Conservation (phyloP, 2,113 vertebrate species). For the Progne subis region DNA sequence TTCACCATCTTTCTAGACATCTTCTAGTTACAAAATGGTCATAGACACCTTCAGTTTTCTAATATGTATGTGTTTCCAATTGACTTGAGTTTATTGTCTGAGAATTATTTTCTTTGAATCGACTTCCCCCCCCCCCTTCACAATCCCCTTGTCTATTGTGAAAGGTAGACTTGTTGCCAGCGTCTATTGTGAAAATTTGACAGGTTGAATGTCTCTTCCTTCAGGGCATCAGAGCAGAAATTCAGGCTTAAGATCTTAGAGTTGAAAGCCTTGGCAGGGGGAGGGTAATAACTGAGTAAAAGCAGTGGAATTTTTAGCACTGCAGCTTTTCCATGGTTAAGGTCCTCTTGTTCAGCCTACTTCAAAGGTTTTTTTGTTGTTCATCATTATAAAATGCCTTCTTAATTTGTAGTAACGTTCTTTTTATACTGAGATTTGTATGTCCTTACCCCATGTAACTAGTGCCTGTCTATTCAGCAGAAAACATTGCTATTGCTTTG, state of each 20-base stretch:
- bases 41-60: background rate
- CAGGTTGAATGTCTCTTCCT: background rate
- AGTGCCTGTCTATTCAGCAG: background rate
- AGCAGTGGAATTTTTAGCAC: background rate
- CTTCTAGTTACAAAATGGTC: background rate
- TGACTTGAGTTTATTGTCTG: background rate
- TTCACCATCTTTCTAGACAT: background rate
- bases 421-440: background rate
- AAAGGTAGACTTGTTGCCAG: background rate
- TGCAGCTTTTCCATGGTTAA: background rate
- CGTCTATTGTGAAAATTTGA: background rate
- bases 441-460: background rate
- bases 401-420: background rate
- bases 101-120: background rate
- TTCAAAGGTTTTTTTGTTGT: background rate
- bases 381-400: background rate
- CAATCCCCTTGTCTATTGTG: background rate
- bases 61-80: background rate
- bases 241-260: background rate
- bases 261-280: background rate
- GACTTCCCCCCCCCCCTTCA: accelerated
- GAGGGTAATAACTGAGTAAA: background rate
- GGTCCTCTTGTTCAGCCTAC: background rate
- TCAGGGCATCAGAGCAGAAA: slow-evolving; percentile 12
- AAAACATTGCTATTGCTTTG: background rate